These are phyloP conservation scores for Parnassius mnemosyne DNA, from an alignment of 2,888 invertebrate genomes.

Conservation along the genomic window DNA sequence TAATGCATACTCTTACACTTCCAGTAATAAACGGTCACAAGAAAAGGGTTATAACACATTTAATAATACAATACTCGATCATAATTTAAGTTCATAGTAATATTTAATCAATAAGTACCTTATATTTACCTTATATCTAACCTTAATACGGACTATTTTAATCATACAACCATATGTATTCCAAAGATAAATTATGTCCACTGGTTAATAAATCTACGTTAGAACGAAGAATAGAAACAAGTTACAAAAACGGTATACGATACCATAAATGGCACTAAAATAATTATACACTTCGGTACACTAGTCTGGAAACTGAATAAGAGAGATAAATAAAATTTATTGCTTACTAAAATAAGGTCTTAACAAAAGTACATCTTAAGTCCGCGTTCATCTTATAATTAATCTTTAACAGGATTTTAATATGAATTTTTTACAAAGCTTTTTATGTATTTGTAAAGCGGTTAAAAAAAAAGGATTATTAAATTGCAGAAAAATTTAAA, in stretches of 20 bases:
- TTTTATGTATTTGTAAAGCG: too few species aligned
- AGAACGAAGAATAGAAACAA: conserved; percentile 27
- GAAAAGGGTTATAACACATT: too few species aligned
- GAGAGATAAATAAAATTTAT: conserved; percentile 22
- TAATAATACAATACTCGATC: too few species aligned
- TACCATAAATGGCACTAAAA: conserved; percentile 23
- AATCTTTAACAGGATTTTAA: too few species aligned
- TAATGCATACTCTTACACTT: too few species aligned
- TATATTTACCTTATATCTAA: conserved; percentile 4
- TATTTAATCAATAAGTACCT: background rate
- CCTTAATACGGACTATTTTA: conserved; percentile 1
- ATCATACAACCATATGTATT: conserved; percentile 7
- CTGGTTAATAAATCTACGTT: conserved; percentile 25
- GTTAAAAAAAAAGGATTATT: too few species aligned
- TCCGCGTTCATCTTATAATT: too few species aligned
- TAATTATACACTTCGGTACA: conserved; percentile 26
- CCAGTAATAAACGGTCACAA: too few species aligned
- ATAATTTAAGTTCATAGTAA: background rate
- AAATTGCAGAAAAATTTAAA: too few species aligned
- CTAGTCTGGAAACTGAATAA: conserved; percentile 20
- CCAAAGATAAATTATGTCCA: conserved; percentile 18
- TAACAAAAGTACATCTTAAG: background rate
- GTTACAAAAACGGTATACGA: conserved; percentile 22
- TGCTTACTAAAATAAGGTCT: conserved; percentile 11
- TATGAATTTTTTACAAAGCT: too few species aligned